phyloP scores from a whole-genome alignment of 1,140 invertebrate genomes.

The Leptoteleia sp. region DNA sequence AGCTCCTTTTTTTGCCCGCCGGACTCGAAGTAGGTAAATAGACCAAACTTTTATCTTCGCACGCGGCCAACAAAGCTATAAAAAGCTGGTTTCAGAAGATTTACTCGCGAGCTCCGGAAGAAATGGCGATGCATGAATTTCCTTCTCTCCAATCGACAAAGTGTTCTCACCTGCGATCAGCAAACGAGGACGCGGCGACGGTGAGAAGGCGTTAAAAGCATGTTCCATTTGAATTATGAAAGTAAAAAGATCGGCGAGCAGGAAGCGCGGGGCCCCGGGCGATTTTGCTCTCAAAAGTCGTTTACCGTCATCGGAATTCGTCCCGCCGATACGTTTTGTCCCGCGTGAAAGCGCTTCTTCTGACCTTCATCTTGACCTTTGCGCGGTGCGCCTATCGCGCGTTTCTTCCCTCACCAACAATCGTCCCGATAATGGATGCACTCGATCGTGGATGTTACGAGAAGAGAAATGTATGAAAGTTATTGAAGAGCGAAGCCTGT shows the following conservation, averaged over 20 bases:
- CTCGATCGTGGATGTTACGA: conserved; percentile 36
- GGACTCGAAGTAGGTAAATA: conserved; percentile 50
- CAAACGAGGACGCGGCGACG: conserved; percentile 57
- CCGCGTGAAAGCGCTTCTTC: conserved; percentile 39
- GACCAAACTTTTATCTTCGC: conserved; percentile 39
- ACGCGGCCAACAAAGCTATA: conserved; percentile 6
- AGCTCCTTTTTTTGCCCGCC: background rate
- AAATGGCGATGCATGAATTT: conserved; percentile 42
- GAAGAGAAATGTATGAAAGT: conserved; percentile 66
- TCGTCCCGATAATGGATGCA: conserved; percentile 47
- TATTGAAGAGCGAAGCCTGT: conserved; percentile 37
- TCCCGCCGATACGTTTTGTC: background rate
- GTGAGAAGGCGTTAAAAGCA: conserved; percentile 59
- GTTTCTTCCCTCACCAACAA: conserved; percentile 5
- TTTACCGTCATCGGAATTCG: conserved; percentile 11
- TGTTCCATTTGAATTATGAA: conserved; percentile 68
- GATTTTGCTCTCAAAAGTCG: conserved; percentile 19
- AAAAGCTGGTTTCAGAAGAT: conserved; percentile 30
- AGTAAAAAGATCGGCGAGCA: conserved; percentile 62
- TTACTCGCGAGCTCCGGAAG: conserved; percentile 33
- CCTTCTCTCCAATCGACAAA: conserved; percentile 45
- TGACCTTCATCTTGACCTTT: conserved; percentile 58
- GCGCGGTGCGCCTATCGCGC: background rate
- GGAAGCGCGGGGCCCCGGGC: conserved; percentile 12
- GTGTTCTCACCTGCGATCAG: conserved; percentile 49